Evolutionary conservation across 2,888 invertebrate species (phyloP).

Genomic region (Caenorhabditis virilis): DNA sequence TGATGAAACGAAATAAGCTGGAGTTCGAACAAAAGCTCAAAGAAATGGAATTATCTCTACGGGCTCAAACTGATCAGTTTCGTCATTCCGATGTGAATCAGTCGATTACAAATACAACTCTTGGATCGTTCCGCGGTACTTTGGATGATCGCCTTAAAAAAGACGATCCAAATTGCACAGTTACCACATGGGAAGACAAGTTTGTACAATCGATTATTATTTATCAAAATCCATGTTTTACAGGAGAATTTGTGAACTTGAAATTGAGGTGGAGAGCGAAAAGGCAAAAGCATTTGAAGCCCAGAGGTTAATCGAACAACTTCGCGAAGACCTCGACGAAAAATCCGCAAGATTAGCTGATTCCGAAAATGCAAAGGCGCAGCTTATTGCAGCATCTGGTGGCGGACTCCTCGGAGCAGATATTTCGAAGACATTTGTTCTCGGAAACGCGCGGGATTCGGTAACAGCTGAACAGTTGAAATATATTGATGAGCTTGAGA

Average conservation of each 20-base stretch:
- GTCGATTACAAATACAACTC: conserved; percentile 10
- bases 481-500: conserved; percentile 35
- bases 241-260: conserved; percentile 18
- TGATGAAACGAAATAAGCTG: conserved; percentile 10
- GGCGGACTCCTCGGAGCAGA: conserved; percentile 9
- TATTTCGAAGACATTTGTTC: conserved; percentile 11
- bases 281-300: conserved; percentile 7
- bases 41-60: background rate
- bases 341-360: conserved; percentile 22
- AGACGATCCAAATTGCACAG: conserved; percentile 31
- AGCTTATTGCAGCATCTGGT: conserved; percentile 13
- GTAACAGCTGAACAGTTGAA: conserved; percentile 14
- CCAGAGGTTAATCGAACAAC: conserved; percentile 4
- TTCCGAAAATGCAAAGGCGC: conserved; percentile 13
- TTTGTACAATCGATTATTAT: background rate
- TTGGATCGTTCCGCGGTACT: conserved; percentile 14
- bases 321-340: conserved; percentile 12
- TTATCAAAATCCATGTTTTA: background rate
- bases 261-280: conserved; percentile 5
- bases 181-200: conserved; percentile 17
- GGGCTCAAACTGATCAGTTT: no score
- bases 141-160: conserved; percentile 29
- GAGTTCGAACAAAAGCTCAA: background rate
- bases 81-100: no score
- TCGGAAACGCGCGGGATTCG: conserved; percentile 27